Base-by-base conservation (phyloP, 2,113 vertebrate genomes). In the Gnathonemus echidnorhynchus region DNA sequence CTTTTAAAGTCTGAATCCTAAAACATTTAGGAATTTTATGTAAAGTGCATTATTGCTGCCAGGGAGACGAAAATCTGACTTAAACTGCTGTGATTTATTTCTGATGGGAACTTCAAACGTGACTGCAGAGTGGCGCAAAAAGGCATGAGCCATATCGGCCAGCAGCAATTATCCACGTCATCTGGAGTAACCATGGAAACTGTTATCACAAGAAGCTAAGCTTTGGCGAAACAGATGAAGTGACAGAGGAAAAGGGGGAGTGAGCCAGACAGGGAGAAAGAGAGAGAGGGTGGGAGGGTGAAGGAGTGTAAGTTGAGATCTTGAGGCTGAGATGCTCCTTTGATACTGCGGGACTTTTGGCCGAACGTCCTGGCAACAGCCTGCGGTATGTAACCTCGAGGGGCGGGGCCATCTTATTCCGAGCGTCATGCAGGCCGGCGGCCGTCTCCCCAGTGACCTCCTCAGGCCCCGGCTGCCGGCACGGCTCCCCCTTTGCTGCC, bases 151-250 rank as follows among this genome's bases (percentile, higher is more conserved):
- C 15, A 6, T 94, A 92, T 85, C 92, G 94, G 92, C 94, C 92
- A 93, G 92, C 94, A 92, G 93, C 93, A 93, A 95, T 95, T 92
- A 94, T 95, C 93, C 91, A 85, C 89, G 93, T 94, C 94, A 96
- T 96, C 95, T 96, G 95, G 95, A 95, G 94, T 93, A 91, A 93
- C 93, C 93, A 90, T 91, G 86, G 92, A 95, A 56, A 95, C 94
- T 93, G 92, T 87, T 86, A 58, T 48, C 48, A 58, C 9, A 74
- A 48, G 90, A 91, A 80, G 66, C 80, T 85, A 53, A 58, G 88
- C 52, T n/a, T 89, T 24, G 21, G 89, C 91, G 49, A 15, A 86
- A 86, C 19, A 89, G 90, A 48, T 50, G 56, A 53, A 53, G 48
- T 88, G 90, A 92, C 90, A 93, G 92, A 80, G 56, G 80, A 19